Percentiles rank a stretch among this genome's conserved stretches.
Conservation (phyloP, 2,888 invertebrate genomes). For the Eupithecia dodoneata region DNA sequence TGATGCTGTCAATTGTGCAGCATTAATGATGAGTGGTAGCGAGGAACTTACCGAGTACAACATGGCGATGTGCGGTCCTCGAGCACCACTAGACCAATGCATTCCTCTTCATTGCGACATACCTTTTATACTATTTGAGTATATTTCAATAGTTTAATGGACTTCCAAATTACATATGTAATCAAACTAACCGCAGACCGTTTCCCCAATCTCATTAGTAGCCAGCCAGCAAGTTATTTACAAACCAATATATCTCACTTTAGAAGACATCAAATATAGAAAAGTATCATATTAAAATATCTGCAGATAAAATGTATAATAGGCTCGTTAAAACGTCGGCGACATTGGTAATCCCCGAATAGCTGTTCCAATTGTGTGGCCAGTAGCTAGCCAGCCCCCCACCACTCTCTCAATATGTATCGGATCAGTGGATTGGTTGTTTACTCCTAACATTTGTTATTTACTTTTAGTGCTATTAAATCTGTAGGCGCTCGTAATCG, state of each 20-base stretch:
- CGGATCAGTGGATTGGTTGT: background rate
- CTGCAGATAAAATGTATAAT: conserved; percentile 10
- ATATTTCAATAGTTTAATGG: background rate
- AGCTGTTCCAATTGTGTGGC: conserved; percentile 22
- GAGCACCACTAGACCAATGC: background rate
- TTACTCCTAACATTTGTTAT: background rate
- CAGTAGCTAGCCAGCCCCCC: conserved; percentile 10
- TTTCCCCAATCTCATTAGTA: background rate
- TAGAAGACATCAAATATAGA: background rate
- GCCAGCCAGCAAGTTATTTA: background rate
- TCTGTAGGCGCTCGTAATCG: background rate
- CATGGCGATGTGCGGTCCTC: background rate
- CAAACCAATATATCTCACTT: background rate
- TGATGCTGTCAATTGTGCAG: too few relatives aligned
- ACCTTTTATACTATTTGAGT: background rate
- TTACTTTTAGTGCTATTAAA: conserved; percentile 2
- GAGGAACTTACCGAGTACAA: background rate
- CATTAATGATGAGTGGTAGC: background rate
- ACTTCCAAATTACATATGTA: background rate
- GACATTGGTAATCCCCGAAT: conserved; percentile 31
- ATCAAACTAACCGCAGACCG: background rate
- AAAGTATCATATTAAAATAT: background rate
- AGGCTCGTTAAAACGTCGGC: conserved; percentile 10
- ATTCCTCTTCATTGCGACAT: background rate
- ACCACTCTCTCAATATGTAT: background rate